These are phyloP conservation scores for Drosophila niveifrons DNA, from an alignment of 2,888 invertebrate genomes.

Conservation along the genomic window DNA sequence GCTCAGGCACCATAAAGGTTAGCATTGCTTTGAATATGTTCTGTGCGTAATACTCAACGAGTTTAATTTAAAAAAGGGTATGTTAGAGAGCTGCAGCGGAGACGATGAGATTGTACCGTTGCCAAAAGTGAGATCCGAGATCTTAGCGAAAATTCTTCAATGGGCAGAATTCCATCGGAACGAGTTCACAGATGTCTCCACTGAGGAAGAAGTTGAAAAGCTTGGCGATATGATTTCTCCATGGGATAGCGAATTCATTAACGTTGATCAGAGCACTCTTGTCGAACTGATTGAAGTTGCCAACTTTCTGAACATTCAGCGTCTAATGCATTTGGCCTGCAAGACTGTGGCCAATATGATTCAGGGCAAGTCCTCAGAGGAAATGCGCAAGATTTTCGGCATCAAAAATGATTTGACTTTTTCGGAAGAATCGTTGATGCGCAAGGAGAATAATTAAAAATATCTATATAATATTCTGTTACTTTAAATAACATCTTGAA, in stretches of 20 bases:
- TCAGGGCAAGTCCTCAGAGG: constrained; percentile 54
- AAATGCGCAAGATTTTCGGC: constrained; percentile 54
- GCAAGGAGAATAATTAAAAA: constrained; percentile 4
- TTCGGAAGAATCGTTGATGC: not conserved
- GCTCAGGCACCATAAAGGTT: constrained; percentile 47
- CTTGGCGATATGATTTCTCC: constrained; percentile 36
- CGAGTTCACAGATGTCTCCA: constrained; percentile 11
- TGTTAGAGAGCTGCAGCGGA: constrained; percentile 51
- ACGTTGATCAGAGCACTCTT: constrained; percentile 53
- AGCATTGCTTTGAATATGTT: not conserved
- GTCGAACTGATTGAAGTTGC: constrained; percentile 56
- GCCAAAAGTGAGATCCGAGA: constrained; percentile 55
- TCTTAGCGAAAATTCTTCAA: constrained; percentile 45
- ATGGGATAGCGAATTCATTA: constrained; percentile 52
- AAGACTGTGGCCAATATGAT: constrained; percentile 61
- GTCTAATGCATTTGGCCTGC: constrained; percentile 48
- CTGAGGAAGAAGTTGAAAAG: constrained; percentile 23
- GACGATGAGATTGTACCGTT: constrained; percentile 55
- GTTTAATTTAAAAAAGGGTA: constrained; percentile 13
- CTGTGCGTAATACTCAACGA: no score
- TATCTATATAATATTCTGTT: not conserved
- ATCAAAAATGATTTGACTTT: constrained; percentile 34
- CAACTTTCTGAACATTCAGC: constrained; percentile 58
- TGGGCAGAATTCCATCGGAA: constrained; percentile 56
- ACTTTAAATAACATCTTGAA: not conserved